Base-by-base conservation (phyloP, 2,888 invertebrate genomes). In the Diabrotica balteata region DNA sequence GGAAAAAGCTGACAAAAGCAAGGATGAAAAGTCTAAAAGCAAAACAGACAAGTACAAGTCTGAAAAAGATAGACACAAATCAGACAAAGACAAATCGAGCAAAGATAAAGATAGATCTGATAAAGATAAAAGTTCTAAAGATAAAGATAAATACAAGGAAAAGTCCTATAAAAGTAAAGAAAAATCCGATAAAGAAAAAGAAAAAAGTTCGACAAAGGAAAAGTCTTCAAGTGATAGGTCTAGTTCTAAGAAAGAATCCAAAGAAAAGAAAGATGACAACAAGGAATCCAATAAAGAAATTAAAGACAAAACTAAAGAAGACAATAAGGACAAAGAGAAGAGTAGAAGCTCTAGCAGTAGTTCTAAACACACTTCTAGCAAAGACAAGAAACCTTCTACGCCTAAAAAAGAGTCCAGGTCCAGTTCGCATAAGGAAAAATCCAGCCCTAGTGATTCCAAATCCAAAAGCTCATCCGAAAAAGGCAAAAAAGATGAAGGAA, bases 381-480 rank as follows among this genome's bases (percentile, higher is more conserved):
- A 60, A 9, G 60, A 63, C 66, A 43, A 76, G 62, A 59, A 57
- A 17, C 10, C 45, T n/a, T 55, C 55, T 11, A 57, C 45, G 8
- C 75, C 66, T 8, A 72, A 73, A 67, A 74, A 71, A 53, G 75
- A 76, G 9, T 68, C 11, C 0, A 60, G 42, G 11, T 53, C 70
- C 22, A 57, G 46, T 43, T 51, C 52, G 59, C 75, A 51, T 73
- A 77, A 11, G 76, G 77, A 43, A 74, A 77, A 69, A 60, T 75
- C 74, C 52, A 66, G 74, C 44, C 80, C 82, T 47, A 65, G 69
- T 44, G 76, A 80, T 58, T 73, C 75, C 7, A 77, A 81, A 62
- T 68, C 72, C 0, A 77, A 72, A 64, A 73, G 75, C 59, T 69
- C 67, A 5, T 42, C 63, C 8, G 67, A 68, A 42, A 73, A 68